Evolutionary conservation across 1,140 invertebrate genomes (phyloP).

Genomic region (Platorchestia sp.): DNA sequence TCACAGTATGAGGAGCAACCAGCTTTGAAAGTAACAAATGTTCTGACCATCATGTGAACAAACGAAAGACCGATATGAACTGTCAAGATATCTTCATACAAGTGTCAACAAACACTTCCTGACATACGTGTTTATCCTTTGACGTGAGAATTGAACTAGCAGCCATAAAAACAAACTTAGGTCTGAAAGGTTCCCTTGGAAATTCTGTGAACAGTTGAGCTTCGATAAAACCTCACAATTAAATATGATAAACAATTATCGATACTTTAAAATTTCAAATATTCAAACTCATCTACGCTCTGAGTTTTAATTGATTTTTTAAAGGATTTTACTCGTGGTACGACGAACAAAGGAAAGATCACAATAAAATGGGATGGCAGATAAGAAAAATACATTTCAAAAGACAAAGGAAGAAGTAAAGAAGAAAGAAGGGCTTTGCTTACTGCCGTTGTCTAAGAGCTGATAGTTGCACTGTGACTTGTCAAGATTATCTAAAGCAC

Average conservation of each 20-base stretch:
- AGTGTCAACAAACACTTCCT: background rate
- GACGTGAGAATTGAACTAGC: background rate
- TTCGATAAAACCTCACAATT: background rate
- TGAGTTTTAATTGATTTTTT: background rate
- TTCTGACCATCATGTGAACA: background rate
- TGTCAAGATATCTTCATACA: background rate
- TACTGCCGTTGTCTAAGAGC: background rate
- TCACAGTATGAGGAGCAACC: background rate
- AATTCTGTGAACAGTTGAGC: background rate
- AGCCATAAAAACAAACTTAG: background rate
- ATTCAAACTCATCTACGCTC: background rate
- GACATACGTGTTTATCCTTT: no score
- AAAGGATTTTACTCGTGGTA: background rate
- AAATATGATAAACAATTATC: background rate
- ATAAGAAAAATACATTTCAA: background rate
- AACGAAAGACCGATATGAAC: background rate
- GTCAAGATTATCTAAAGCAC: constrained; percentile 60
- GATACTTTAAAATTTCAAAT: background rate
- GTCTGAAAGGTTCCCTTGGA: background rate
- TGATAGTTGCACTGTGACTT: background rate
- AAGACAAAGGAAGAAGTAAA: background rate
- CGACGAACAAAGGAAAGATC: background rate
- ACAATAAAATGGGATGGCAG: background rate
- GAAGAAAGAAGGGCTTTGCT: constrained; percentile 3
- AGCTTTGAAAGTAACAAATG: background rate